Conservation (phyloP, 2,888 invertebrate species). For the Salpingus planirostris region DNA sequence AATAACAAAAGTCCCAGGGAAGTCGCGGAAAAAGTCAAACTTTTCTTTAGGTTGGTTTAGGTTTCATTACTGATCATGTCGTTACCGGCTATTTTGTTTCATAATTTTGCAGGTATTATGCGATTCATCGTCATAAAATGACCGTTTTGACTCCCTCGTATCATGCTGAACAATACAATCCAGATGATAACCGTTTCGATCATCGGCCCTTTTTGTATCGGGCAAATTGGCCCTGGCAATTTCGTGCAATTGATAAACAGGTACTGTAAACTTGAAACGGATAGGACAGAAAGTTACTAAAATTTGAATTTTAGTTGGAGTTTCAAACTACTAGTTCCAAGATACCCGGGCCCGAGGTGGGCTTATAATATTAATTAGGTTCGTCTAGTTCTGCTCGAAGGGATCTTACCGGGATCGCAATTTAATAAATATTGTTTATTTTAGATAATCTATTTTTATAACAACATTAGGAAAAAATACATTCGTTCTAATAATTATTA, state of each 20-base stretch:
- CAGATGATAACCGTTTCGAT: constrained; percentile 96
- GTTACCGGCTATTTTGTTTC: no score
- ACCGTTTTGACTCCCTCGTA: constrained; percentile 93
- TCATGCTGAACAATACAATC: constrained; percentile 92
- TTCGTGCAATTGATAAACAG: constrained; percentile 82
- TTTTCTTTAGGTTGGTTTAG: constrained; percentile 50
- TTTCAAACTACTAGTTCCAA: constrained; percentile 17
- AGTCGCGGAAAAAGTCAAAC: constrained; percentile 90
- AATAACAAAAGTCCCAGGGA: constrained; percentile 66
- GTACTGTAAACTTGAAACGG: not conserved
- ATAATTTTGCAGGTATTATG: constrained; percentile 56
- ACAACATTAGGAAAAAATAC: constrained; percentile 35
- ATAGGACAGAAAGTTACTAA: not conserved
- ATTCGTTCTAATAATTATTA: constrained; percentile 25
- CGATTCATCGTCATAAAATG: constrained; percentile 98
- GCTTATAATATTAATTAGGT: constrained; percentile 9
- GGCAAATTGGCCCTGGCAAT: constrained; percentile 94
- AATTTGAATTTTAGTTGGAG: constrained; percentile 21
- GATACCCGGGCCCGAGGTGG: constrained; percentile 6
- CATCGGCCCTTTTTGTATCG: constrained; percentile 94
- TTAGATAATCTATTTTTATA: constrained; percentile 34
- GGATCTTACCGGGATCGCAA: constrained; percentile 19
- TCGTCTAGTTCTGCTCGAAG: constrained; percentile 12
- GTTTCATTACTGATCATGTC: not conserved
- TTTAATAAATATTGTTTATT: no score